Conservation (phyloP, 2,113 vertebrate species). For the Indicator indicator region DNA sequence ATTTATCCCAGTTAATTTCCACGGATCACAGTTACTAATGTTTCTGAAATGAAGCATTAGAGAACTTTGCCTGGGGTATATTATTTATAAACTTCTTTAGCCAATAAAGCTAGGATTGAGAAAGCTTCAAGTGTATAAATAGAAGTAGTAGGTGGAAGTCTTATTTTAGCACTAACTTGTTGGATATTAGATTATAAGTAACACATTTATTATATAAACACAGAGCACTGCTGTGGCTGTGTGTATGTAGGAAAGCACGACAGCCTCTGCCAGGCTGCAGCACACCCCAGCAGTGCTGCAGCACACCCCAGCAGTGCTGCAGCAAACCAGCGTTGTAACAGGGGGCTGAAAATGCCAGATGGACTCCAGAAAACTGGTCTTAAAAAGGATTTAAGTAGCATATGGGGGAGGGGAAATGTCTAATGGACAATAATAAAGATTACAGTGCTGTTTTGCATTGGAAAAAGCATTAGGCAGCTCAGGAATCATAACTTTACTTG, state of each 20-base stretch:
- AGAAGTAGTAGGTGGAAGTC: constrained; percentile 16
- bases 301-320: background rate
- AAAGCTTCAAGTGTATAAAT: constrained; percentile 27
- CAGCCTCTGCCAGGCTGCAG: background rate
- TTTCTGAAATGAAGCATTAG: background rate
- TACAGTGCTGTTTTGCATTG: background rate
- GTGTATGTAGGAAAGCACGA: background rate
- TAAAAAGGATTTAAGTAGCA: constrained; percentile 15
- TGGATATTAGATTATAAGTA: constrained; percentile 25
- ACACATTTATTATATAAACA: background rate
- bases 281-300: background rate
- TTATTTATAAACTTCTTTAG: background rate
- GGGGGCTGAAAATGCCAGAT: constrained; percentile 19
- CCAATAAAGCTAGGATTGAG: background rate
- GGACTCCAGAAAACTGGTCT: constrained; percentile 33
- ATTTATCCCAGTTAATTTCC: background rate
- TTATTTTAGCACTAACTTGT: constrained; percentile 21
- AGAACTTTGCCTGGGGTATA: background rate
- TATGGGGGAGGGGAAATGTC: background rate
- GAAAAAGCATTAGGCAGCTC: background rate
- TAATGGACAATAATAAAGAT: background rate
- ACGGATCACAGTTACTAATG: background rate
- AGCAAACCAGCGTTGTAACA: background rate
- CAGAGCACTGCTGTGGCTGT: background rate
- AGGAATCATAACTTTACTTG: background rate